Evolutionary conservation across 2,113 vertebrate genomes (phyloP), one percentile per base, ranked within the genome.

Genomic region (Cynopterus brachyotis): DNA sequence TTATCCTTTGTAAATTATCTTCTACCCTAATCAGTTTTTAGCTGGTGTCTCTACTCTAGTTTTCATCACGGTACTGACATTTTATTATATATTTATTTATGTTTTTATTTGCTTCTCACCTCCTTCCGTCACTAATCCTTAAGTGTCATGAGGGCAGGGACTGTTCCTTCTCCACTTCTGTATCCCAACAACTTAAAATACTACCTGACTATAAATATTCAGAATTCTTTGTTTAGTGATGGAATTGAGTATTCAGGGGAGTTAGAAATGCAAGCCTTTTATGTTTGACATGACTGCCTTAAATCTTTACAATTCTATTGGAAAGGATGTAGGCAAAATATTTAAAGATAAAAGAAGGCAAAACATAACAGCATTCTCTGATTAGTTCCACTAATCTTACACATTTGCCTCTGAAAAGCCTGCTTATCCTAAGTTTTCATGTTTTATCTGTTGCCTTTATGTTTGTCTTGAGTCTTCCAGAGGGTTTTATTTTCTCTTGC

Each of bases 381-480:
- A 40, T 94, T 87, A 81, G 28, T 81, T 94, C n/a, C 30, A 53
- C 3, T 88, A 84, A 92, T 55, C 19, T 73, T 79, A 66, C 24
- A 84, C 42, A 57, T 90, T 87, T 94, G 13, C 32, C 35, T 76
- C 35, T 76, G 93, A 79, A 89, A 97, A 97, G 15, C 5, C 19
- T 79, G 17, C n/a, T 50, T 91, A 37, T 85, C 10, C 69, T 84
- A 79, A 93, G 69, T 69, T 94, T 55, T 78, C 66, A 22, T 37
- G 20, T 81, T 95, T 96, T 55, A 69, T 94, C 7, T 81, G 17
- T 94, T 92, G 50, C 37, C 6, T 19, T 76, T 92, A 64, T 67
- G 75, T 91, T 92, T 95, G 47, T 78, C 28, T 95, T 88, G 64
- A 96, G 66, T 78, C 30, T 96, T 96, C 55, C 66, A 89, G 89